Evolutionary conservation across 2,888 invertebrate species (phyloP).

Genomic region (Heliconius charithonia): DNA sequence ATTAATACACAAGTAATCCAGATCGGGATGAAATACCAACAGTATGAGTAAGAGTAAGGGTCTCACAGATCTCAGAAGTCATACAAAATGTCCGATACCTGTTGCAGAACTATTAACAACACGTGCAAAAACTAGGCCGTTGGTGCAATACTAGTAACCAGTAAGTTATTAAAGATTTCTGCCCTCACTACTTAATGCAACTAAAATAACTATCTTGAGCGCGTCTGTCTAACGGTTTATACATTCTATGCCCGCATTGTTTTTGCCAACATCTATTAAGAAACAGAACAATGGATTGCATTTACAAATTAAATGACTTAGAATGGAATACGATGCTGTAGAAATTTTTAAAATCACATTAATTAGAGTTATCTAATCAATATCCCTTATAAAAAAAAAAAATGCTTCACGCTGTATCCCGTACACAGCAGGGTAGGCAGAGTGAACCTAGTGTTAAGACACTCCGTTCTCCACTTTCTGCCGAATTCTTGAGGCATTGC

Average conservation of each 20-base stretch:
- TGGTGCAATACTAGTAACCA: slow-evolving; percentile 69
- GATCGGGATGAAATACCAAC: background rate
- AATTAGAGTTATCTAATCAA: too few relatives aligned
- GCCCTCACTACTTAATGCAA: slow-evolving; percentile 66
- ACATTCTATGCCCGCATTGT: slow-evolving; percentile 68
- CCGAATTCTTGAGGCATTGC: too few relatives aligned
- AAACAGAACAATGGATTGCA: slow-evolving; percentile 40
- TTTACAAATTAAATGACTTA: slow-evolving; percentile 18
- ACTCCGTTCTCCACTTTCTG: too few relatives aligned
- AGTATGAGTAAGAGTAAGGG: slow-evolving; percentile 1
- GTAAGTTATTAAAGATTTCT: slow-evolving; percentile 72
- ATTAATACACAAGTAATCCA: background rate
- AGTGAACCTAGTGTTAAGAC: too few relatives aligned
- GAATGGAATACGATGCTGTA: background rate
- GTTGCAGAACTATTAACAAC: slow-evolving; percentile 67
- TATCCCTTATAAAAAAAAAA: too few relatives aligned
- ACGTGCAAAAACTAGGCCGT: slow-evolving; percentile 75
- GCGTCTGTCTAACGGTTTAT: slow-evolving; percentile 70
- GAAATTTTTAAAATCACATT: too few relatives aligned
- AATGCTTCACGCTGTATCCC: too few relatives aligned
- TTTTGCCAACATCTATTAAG: slow-evolving; percentile 60
- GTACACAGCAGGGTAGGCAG: too few relatives aligned
- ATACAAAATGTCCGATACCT: slow-evolving; percentile 59
- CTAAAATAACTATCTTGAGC: slow-evolving; percentile 60
- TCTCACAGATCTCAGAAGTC: slow-evolving; percentile 21